phyloP scores from a whole-genome alignment of 2,113 vertebrate species.

The Centropus unirufus region DNA sequence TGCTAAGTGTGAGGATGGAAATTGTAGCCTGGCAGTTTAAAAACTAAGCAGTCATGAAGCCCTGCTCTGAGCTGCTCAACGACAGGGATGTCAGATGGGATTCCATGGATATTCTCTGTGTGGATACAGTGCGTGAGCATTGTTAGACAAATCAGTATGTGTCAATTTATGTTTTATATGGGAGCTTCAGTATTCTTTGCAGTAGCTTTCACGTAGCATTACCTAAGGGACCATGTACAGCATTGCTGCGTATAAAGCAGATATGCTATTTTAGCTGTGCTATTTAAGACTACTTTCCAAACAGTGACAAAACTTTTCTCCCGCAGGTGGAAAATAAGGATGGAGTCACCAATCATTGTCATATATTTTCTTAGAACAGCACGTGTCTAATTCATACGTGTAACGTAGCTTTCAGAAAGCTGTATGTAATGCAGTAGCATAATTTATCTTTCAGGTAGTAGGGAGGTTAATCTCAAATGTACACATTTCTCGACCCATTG shows the following conservation, averaged over 20 bases:
- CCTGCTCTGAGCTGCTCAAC: not conserved
- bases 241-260: not conserved
- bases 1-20: not conserved
- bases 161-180: not conserved
- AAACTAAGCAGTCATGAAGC: not conserved
- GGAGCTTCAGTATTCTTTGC: not conserved
- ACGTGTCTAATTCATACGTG: not conserved
- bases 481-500: rapidly evolving
- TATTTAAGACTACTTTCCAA: not conserved
- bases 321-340: not conserved
- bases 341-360: not conserved
- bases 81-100: not conserved
- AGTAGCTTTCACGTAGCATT: not conserved
- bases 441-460: not conserved
- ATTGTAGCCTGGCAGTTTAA: not conserved
- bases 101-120: not conserved
- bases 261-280: not conserved
- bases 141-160: not conserved
- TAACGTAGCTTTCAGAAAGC: not conserved
- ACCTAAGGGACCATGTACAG: not conserved
- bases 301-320: not conserved
- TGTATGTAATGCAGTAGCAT: not conserved
- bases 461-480: not conserved
- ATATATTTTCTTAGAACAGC: not conserved
- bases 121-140: not conserved